phyloP scores from a whole-genome alignment of 1,140 invertebrate genomes.

The Temnothorax curvispinosus region DNA sequence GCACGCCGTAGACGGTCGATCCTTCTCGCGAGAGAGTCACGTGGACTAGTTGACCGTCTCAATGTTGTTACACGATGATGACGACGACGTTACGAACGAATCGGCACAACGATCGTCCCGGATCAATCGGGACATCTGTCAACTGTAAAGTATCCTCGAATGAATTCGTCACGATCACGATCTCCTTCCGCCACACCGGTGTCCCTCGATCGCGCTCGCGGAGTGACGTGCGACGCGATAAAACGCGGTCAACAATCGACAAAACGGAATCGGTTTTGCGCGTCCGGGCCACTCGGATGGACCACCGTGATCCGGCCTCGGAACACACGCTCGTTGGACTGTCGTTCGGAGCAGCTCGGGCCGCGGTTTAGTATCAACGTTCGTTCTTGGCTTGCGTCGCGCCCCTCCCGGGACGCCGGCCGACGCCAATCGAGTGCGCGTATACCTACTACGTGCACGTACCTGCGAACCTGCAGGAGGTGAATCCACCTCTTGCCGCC shows the following conservation, averaged over 20 bases:
- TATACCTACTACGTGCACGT: slow-evolving; percentile 74
- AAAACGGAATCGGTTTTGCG: slow-evolving; percentile 28
- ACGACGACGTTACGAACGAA: background rate
- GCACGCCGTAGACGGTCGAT: background rate
- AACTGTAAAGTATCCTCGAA: background rate
- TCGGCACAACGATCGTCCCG: background rate
- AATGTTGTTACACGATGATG: slow-evolving; percentile 10
- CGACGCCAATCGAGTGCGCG: slow-evolving; percentile 82
- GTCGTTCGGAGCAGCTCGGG: slow-evolving; percentile 79
- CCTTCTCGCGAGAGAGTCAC: slow-evolving; percentile 28
- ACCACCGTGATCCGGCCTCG: slow-evolving; percentile 78
- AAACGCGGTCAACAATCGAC: slow-evolving; percentile 2
- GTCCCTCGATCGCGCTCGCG: slow-evolving; percentile 6
- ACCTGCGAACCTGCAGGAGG: slow-evolving; percentile 66
- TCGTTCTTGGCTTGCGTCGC: slow-evolving; percentile 80
- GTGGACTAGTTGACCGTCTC: slow-evolving; percentile 23
- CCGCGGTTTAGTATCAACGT: slow-evolving; percentile 81
- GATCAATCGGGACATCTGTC: background rate
- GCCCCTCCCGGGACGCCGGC: slow-evolving; percentile 78
- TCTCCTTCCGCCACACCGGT: background rate
- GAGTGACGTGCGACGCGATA: background rate
- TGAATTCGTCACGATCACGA: background rate
- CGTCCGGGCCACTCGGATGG: slow-evolving; percentile 58
- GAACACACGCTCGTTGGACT: slow-evolving; percentile 81
- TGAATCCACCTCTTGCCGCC: slow-evolving; percentile 63